Conservation (phyloP, 2,113 vertebrate species). For the Pterophyllum scalare region DNA sequence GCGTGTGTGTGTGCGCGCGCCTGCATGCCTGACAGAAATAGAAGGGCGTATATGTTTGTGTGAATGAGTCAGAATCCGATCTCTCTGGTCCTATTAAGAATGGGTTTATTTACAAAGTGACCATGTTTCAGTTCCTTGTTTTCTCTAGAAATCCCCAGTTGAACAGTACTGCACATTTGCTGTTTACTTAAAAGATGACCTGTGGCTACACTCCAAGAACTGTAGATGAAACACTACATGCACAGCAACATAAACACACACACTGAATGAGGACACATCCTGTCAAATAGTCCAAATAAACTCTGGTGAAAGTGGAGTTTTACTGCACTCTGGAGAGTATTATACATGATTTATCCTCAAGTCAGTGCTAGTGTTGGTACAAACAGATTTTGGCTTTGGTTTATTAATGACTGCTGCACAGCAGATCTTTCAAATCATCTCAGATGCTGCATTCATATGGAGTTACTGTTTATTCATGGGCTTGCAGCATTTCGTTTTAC, state of each 20-base stretch:
- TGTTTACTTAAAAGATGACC: slow-evolving; percentile 53
- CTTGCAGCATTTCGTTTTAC: slow-evolving; percentile 25
- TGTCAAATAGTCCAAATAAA: slow-evolving; percentile 58
- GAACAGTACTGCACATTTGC: slow-evolving; percentile 30
- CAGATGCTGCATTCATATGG: slow-evolving; percentile 57
- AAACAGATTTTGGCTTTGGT: slow-evolving; percentile 63
- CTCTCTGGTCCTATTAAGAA: slow-evolving; percentile 37
- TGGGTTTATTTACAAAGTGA: slow-evolving; percentile 42
- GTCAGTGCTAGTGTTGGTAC: slow-evolving; percentile 38
- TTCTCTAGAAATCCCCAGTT: slow-evolving; percentile 22
- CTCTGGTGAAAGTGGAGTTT: slow-evolving; percentile 52
- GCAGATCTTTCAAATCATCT: slow-evolving; percentile 65
- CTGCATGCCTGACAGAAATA: not conserved
- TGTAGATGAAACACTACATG: slow-evolving; percentile 29
- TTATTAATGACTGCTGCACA: slow-evolving; percentile 66
- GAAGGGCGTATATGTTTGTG: not conserved
- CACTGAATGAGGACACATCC: slow-evolving; percentile 35
- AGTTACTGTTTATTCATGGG: slow-evolving; percentile 60
- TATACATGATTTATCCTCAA: slow-evolving; percentile 62
- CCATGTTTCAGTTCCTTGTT: slow-evolving; percentile 27
- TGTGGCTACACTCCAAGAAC: slow-evolving; percentile 21
- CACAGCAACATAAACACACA: not conserved
- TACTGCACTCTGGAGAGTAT: slow-evolving; percentile 44
- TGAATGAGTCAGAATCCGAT: not conserved
- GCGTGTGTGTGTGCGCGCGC: not conserved